Evolutionary conservation across 2,797 vertebrate species (phyloP).

Genomic region (Scyliorhinus canicula): DNA sequence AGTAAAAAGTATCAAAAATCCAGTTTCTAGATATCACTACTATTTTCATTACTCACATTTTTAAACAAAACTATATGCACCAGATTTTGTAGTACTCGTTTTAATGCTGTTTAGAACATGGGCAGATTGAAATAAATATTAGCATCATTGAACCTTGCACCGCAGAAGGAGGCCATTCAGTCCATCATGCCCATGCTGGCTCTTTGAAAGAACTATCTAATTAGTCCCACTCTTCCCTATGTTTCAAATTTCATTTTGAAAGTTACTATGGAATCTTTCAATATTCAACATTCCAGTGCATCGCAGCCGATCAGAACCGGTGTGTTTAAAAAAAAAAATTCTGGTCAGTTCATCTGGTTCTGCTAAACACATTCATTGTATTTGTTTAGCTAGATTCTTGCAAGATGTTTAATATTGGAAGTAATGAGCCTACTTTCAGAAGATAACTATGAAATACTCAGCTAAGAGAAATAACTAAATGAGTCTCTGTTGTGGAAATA

Average conservation of each 20-base stretch:
- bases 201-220: neutral
- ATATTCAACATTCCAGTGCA: neutral
- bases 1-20: neutral
- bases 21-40: neutral
- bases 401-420: neutral
- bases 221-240: neutral
- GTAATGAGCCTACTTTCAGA: neutral
- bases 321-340: neutral
- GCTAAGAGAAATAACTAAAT: neutral
- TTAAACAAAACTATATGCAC: neutral
- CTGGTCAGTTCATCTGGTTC: neutral
- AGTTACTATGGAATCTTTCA: neutral
- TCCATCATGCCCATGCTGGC: neutral
- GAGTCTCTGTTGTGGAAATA: neutral
- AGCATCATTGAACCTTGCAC: neutral
- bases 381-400: neutral
- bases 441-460: neutral
- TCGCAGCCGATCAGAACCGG: neutral
- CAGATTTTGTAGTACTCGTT: neutral
- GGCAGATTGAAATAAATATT: neutral
- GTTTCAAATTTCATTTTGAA: neutral
- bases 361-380: neutral
- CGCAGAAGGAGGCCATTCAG: neutral
- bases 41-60: neutral
- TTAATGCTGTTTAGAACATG: neutral